Base-by-base conservation (phyloP, 1,140 invertebrate genomes). In the Latrodectus geometricus region DNA sequence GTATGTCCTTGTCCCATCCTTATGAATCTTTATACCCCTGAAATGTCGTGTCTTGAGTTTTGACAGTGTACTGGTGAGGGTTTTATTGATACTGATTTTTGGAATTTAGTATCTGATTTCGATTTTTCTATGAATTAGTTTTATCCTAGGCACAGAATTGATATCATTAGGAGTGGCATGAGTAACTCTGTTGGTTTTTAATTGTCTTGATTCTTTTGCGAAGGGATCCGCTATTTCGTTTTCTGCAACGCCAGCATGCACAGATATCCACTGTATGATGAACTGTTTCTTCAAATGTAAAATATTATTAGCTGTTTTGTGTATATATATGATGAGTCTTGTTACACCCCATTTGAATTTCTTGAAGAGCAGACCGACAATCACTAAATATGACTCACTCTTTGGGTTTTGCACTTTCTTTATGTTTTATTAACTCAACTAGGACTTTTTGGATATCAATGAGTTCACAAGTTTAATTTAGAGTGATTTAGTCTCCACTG, bases 281-380 rank as follows among this genome's bases (percentile, higher is more conserved):
- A 12, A 73, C 48, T 73, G 70, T 73, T 48, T 73, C 21, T 73
- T 73, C n/a, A n/a, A n/a, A n/a, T n/a, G n/a, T n/a, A 49, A 49
- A 73, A 73, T 73, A 8, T 73, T 23, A n/a, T n/a, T 8, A 73
- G 35, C 14, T 73, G 70, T 49, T 9, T 23, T 48, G 48, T 73
- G 70, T 48, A 35, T 73, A 9, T 73, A 9, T 48, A 73, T 49
- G 9, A 73, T 73, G 7, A 73, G 70, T 11, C 70, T 48, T 73
- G 70, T 23, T 9, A 23, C 14, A 48, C 70, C 70, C 70, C 20
- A n/a, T 73, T 73, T 73, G 70, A 48, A 73, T 48, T 73, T 12
- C 70, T 73, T 73, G 21, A 49, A 73, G 70, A 73, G 70, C 70
- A 73, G 70, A 8, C 17, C 48, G 14, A 69, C 66, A 69, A 17